phyloP scores from a whole-genome alignment of 2,888 invertebrate species.

The Pantelozetes paolii region DNA sequence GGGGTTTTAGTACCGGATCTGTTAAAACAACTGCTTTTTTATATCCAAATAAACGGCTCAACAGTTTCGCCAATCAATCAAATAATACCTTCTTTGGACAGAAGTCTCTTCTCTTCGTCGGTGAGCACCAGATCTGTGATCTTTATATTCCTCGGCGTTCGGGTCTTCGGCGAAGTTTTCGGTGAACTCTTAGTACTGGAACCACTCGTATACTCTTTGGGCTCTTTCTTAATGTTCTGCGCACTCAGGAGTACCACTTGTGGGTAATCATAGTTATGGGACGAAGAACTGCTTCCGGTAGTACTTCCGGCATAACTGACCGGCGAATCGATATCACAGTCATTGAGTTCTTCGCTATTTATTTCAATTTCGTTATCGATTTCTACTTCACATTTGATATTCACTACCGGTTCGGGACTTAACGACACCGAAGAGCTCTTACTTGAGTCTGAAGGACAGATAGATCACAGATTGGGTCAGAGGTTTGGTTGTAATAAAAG shows the following conservation, averaged over 20 bases:
- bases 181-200: slow-evolving; percentile 28
- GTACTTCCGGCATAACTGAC: slow-evolving; percentile 24
- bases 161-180: slow-evolving; percentile 23
- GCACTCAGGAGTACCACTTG: slow-evolving; percentile 26
- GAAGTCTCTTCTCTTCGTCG: slow-evolving; percentile 44
- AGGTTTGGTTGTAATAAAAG: background rate
- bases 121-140: slow-evolving; percentile 43
- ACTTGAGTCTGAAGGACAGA: slow-evolving; percentile 24
- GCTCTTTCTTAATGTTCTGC: slow-evolving; percentile 27
- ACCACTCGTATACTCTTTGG: slow-evolving; percentile 27
- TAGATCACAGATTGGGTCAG: background rate
- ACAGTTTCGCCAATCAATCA: background rate
- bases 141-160: slow-evolving; percentile 34
- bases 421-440: slow-evolving; percentile 11
- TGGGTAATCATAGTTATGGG: slow-evolving; percentile 11
- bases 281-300: slow-evolving; percentile 17
- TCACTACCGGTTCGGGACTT: slow-evolving; percentile 19
- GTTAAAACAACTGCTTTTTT: background rate
- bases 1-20: slow-evolving; percentile 10
- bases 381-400: slow-evolving; percentile 28
- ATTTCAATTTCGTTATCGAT: slow-evolving; percentile 34
- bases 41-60: background rate
- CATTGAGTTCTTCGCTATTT: slow-evolving; percentile 29
- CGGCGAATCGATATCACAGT: slow-evolving; percentile 32
- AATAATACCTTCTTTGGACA: slow-evolving; percentile 43